Evolutionary conservation across 1,140 invertebrate species (phyloP), one percentile per base, ranked within the genome.

Genomic region (Tetramorium simillimum): DNA sequence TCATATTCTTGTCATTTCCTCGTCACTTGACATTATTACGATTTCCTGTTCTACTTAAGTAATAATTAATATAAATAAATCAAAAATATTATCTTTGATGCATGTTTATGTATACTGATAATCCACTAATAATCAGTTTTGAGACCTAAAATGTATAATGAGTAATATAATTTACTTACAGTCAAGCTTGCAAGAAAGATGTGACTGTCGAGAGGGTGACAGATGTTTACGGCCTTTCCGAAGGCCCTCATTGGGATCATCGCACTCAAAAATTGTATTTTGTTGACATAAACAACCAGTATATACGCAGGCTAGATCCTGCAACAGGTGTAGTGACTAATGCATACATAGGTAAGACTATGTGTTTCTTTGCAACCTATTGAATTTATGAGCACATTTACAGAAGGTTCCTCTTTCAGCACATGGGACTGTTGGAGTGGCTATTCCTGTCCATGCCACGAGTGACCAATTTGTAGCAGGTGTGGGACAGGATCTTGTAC

Each of bases 191-290:
- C 33, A 3, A 33, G 5, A 43, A 24, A 69, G 12, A 10, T 24
- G 14, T 49, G 16, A 21, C 2, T 9, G 5, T 81, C 0, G 9
- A 24, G n/a, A 40, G 28, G 10, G 24, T 90, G 40, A 81, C 87
- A 16, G 49, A 69, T 0, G 9, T 10, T 49, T 87, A 67, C 37
- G 46, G 63, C 0, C 89, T 89, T 21, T 95, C 95, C 7, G 96
- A 97, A 94, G 97, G 95, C 51, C 97, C 96, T 63, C 95, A 97
- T 85, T 98, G 97, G 97, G 96, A 97, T 91, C 93, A 93, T 51
- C 93, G 93, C 16, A 95, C 95, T 9, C 95, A 97, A 80, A 94
- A 95, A 6, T 94, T 98, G 0, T 97, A 96, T 84, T 97, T 96
- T 90, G 97, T 97, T 2, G 97, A 98, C 89, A 96, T 97, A 63